Conservation (phyloP, 2,888 invertebrate genomes). For the Carcina quercana region DNA sequence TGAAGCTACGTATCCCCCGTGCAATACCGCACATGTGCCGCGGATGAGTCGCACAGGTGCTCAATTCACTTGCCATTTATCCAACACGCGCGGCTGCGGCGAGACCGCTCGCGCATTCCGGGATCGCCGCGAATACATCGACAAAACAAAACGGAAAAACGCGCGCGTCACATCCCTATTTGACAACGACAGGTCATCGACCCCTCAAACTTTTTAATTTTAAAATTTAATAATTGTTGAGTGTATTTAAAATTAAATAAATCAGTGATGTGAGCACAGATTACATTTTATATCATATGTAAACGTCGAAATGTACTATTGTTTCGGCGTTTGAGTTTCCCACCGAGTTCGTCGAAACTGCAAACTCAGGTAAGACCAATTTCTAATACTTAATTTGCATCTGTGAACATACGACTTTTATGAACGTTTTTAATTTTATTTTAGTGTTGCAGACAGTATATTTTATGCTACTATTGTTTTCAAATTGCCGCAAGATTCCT, state of each 20-base stretch:
- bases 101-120: conserved; percentile 38
- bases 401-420: too few species aligned
- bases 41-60: conserved; percentile 35
- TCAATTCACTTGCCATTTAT: conserved; percentile 53
- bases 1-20: conserved; percentile 19
- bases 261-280: conserved; percentile 7
- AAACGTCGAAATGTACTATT: conserved; percentile 34
- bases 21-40: conserved; percentile 33
- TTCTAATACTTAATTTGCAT: conserved; percentile 6
- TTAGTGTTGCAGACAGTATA: too few species aligned
- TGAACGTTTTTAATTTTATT: too few species aligned
- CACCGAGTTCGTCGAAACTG: conserved; percentile 29
- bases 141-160: background rate
- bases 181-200: background rate
- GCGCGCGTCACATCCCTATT: conserved; percentile 1
- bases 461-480: too few species aligned
- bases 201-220: background rate
- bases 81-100: conserved; percentile 53
- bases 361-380: conserved; percentile 39
- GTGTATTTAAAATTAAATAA: too few species aligned
- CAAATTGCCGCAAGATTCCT: too few species aligned
- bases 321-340: conserved; percentile 38
- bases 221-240: background rate
- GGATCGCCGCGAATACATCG: conserved; percentile 1
- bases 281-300: conserved; percentile 24